Evolutionary conservation across 2,797 vertebrate genomes (phyloP), one percentile per base, ranked within the genome.

Genomic region (Sebastes alutus): DNA sequence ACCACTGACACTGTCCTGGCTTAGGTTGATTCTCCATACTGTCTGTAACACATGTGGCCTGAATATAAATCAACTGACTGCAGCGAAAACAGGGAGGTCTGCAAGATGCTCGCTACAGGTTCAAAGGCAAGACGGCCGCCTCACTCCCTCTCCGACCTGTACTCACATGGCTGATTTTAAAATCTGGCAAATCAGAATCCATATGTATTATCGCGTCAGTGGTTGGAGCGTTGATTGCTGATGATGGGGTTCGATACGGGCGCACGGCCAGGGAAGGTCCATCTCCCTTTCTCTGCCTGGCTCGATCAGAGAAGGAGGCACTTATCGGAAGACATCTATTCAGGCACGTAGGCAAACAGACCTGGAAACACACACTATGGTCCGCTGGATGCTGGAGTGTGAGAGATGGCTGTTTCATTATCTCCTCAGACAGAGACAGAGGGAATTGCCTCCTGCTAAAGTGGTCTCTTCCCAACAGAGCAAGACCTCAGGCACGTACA

Each of bases 1-100:
- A 89, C 76, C 54, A n/a, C 75, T 80, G 88, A 90, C 88, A 74
- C 22, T 69, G 87, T 86, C 71, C 87, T 91, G 92, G 92, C 88
- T 89, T 32, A 64, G n/a, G 59, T 12, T 59, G 74, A 66, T 83
- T 32, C 72, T 73, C 23, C 77, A 76, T 72, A 74, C 73, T 54
- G 64, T 64, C 75, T 61, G 56, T 74, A 90, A 82, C 86, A 89
- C 81, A 91, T 89, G 78, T 81, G 72, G 85, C 72, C 81, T 76
- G 81, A 71, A 72, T 70, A 89, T 74, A 88, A 88, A 86, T 89
- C 77, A 85, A 67, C 60, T 71, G 46, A 75, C 52, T 71, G 42
- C 62, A 82, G 76, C 6, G 27, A 83, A 85, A 52, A 79, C 85
- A 83, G 86, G 88, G 90, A 89, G 90, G 89, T 90, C 90, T 84